Evolutionary conservation across 1,140 invertebrate species (phyloP).

Genomic region (Drosophila nikananu): DNA sequence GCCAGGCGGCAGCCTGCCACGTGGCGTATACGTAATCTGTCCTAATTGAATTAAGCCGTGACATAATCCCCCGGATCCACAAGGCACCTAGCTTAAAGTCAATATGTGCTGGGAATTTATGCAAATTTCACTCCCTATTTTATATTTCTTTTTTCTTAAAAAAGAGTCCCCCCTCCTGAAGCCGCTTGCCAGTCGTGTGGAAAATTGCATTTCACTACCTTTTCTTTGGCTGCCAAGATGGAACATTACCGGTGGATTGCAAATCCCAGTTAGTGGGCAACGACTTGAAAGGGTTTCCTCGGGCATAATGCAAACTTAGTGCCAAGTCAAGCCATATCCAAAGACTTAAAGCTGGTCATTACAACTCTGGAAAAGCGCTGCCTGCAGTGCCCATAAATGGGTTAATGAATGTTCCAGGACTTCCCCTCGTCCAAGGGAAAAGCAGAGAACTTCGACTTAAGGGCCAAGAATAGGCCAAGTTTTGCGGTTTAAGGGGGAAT

Average conservation of each 20-base stretch:
- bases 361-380: slow-evolving; percentile 48
- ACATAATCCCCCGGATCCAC: slow-evolving; percentile 59
- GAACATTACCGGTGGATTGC: slow-evolving; percentile 21
- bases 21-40: slow-evolving; percentile 78
- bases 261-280: slow-evolving; percentile 65
- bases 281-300: slow-evolving; percentile 70
- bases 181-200: slow-evolving; percentile 64
- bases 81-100: slow-evolving; percentile 37
- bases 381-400: slow-evolving; percentile 61
- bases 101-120: slow-evolving; percentile 57
- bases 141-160: background rate
- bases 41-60: slow-evolving; percentile 82
- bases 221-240: slow-evolving; percentile 21
- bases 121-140: slow-evolving; percentile 46
- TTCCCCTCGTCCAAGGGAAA: background rate
- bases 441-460: background rate
- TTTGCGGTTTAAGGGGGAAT: slow-evolving; percentile 30
- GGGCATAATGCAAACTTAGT: slow-evolving; percentile 63
- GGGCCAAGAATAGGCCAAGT: slow-evolving; percentile 37
- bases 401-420: slow-evolving; percentile 52
- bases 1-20: slow-evolving; percentile 35
- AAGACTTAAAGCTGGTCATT: slow-evolving; percentile 36
- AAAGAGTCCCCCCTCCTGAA: slow-evolving; percentile 17
- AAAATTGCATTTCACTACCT: slow-evolving; percentile 75
- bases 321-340: slow-evolving; percentile 9